These are phyloP conservation scores for Phyto melanocephala DNA, from an alignment of 2,888 invertebrate genomes.

Conservation along the genomic window DNA sequence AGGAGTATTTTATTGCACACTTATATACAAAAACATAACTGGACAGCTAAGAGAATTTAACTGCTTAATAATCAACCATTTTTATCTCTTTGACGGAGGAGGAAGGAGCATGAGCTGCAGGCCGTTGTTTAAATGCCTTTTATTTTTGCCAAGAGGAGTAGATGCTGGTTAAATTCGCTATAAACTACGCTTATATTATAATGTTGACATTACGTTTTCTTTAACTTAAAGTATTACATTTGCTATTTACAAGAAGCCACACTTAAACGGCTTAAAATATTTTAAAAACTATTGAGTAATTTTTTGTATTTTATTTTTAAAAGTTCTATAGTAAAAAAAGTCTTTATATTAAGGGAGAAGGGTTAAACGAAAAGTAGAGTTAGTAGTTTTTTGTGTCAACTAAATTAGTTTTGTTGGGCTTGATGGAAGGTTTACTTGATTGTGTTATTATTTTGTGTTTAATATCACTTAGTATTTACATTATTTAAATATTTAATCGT, in stretches of 20 bases:
- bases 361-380: neutral
- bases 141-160: constrained; percentile 12
- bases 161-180: neutral
- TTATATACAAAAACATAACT: neutral
- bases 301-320: neutral
- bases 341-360: neutral
- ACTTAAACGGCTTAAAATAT: neutral
- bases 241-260: neutral
- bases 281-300: neutral
- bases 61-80: constrained; percentile 2
- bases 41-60: constrained; percentile 23
- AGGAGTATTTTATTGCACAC: neutral
- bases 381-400: neutral
- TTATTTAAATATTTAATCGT: neutral
- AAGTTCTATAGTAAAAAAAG: neutral
- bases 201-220: constrained; percentile 21
- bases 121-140: constrained; percentile 9
- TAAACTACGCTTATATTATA: neutral
- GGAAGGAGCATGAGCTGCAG: constrained; percentile 27
- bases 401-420: neutral
- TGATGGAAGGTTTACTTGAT: neutral
- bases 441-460: neutral
- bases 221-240: constrained; percentile 13
- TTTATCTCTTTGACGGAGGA: constrained; percentile 14
- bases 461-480: constrained; percentile 11